Base-by-base conservation (phyloP, 35 echinoderm and acorn worm genomes). In the Diadema setosum region DNA sequence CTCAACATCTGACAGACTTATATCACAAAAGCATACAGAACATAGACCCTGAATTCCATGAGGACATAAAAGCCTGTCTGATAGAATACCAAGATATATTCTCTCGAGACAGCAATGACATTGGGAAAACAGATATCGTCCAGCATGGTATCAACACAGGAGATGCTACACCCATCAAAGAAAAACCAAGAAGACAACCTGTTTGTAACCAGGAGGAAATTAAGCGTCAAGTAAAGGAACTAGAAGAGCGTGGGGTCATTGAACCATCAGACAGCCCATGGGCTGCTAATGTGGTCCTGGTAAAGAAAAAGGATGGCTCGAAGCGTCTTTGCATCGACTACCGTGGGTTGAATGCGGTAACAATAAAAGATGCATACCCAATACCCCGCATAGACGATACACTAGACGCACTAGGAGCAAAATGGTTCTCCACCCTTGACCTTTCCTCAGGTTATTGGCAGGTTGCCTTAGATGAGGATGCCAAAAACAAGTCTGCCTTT, bases 231-330 rank as follows among this genome's bases (percentile, higher is more conserved):
- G 45, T 89, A n/a, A n/a, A n/a, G n/a, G n/a, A n/a, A n/a, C n/a
- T n/a, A n/a, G n/a, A n/a, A n/a, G n/a, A n/a, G n/a, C 8, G 65
- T n/a, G 87, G 87, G 4, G 75, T 89, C 5, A 82, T 89, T 29
- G 70, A 82, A 41, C 81, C 82, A 5, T 87, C 83, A 3, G 55
- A 49, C 31, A 92, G 90, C 61, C 90, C 90, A 23, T 92, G 90
- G n/a, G n/a, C n/a, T n/a, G n/a, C n/a, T n/a, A n/a, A n/a, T n/a
- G n/a, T n/a, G n/a, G n/a, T n/a, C n/a, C 52, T 87, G 5, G 73
- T 92, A 29, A 92, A 70, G n/a, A 87, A 92, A 59, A 92, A 91
- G 31, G 90, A 91, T 84, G 83, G 90, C n/a, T 58, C 83, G 4
- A 86, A 75, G 84, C 32, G 90, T 3, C 84, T 87, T 37, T 92